These are phyloP conservation scores for Pseudonaja textilis DNA, from an alignment of 2,113 vertebrate genomes.

Conservation along the genomic window DNA sequence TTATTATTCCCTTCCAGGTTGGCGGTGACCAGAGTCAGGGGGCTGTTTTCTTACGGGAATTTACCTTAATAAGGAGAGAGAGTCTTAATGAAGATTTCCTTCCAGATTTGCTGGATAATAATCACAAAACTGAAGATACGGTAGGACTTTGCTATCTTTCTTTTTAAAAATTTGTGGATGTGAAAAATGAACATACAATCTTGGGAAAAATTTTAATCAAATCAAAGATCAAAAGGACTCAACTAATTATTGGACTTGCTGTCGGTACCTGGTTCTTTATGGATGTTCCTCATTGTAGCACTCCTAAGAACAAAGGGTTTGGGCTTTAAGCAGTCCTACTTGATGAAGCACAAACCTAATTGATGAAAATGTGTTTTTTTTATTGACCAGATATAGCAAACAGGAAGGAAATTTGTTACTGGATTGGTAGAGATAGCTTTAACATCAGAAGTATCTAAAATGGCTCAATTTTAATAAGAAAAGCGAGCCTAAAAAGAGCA, in stretches of 20 bases:
- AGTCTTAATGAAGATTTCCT: conserved; percentile 85
- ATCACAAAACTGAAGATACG: conserved; percentile 84
- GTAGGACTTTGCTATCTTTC: conserved; percentile 70
- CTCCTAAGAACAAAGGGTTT: background rate
- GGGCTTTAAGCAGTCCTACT: background rate
- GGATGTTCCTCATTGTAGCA: background rate
- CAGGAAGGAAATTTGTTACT: background rate
- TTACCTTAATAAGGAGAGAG: conserved; percentile 88
- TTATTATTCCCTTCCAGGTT: conserved; percentile 71
- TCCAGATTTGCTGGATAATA: conserved; percentile 71
- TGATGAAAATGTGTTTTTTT: background rate
- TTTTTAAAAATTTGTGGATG: background rate
- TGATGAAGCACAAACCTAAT: background rate
- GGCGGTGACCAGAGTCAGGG: conserved; percentile 76
- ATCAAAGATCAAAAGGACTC: background rate
- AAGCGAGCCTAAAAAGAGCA: background rate
- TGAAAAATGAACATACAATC: background rate
- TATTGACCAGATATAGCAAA: background rate
- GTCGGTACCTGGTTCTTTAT: background rate
- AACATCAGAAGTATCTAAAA: background rate
- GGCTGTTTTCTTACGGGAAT: conserved; percentile 92
- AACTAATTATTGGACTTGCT: background rate
- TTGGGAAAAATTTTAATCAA: background rate
- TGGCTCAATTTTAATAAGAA: background rate
- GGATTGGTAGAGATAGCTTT: background rate